phyloP scores from a whole-genome alignment of 1,140 invertebrate genomes.

The Leptonema lineaticorne region DNA sequence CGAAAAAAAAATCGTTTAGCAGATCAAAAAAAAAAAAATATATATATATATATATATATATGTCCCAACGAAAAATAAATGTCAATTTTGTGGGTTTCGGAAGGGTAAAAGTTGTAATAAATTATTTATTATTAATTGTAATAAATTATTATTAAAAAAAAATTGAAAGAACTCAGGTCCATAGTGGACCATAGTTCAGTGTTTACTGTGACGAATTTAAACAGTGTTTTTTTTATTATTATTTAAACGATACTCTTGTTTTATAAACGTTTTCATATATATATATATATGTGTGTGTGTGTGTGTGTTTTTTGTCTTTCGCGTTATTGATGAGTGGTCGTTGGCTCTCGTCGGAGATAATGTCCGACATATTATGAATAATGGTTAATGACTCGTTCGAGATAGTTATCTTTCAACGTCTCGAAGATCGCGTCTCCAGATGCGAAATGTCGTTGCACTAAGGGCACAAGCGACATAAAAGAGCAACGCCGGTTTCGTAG shows the following conservation, averaged over 20 bases:
- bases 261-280: too few relatives aligned
- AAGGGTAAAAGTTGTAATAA: too few relatives aligned
- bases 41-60: not conserved
- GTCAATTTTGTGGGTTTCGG: not conserved
- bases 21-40: not conserved
- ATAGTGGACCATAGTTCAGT: too few relatives aligned
- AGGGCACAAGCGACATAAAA: too few relatives aligned
- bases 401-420: not conserved
- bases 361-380: constrained; percentile 25
- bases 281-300: not conserved
- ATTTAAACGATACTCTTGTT: too few relatives aligned
- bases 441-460: not conserved
- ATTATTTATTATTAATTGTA: too few relatives aligned
- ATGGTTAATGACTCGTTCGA: constrained; percentile 36
- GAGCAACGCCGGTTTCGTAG: too few relatives aligned
- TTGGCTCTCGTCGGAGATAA: not conserved
- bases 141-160: too few relatives aligned
- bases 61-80: not conserved
- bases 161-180: too few relatives aligned
- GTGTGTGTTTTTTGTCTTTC: not conserved
- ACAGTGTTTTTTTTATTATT: too few relatives aligned
- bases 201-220: too few relatives aligned
- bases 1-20: constrained; percentile 18
- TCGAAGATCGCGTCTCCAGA: not conserved
- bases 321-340: constrained; percentile 3